Base-by-base conservation (phyloP, 2,113 vertebrate genomes). In the Dromiciops gliroides region DNA sequence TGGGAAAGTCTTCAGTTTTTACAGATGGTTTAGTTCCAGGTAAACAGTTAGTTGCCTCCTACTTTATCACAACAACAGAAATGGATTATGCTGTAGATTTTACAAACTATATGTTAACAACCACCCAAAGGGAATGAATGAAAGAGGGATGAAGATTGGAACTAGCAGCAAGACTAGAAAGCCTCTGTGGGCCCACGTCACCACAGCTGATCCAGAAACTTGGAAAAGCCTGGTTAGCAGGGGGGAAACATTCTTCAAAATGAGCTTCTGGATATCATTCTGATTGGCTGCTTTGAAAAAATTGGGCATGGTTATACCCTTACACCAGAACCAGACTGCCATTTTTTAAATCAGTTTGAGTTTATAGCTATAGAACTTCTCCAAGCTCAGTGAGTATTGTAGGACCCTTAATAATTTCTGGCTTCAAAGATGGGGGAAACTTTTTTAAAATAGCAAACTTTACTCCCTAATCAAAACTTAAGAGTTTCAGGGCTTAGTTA, bases 161-260 rank as follows among this genome's bases (percentile, higher is more conserved):
- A 48, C 44, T 92, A 93, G 83, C 92, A 52, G 94, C 11, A 92
- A 89, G 96, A 93, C 83, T 83, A 93, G 91, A 93, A 93, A 96
- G 90, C 89, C n/a, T 48, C 9, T 94, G 31, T 22, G 26, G 24
- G 90, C 94, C 95, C 95, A 14, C 90, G 94, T 89, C 26, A 90
- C 16, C 90, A 88, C 92, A 75, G 25, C 52, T 31, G 49, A 91
- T 52, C 90, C n/a, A 92, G 89, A 95, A 91, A 95, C 88, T 83
- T 92, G 50, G 88, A 50, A 75, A 94, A 91, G 26, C 49, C 31
- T 67, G 60, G 31, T 37, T 67, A 67, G 60, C 31, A 67, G 60
- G 60, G 53, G 53, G 28, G 0, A 26, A 91, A 52, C n/a, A 48
- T 50, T 24, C 88, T 93, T 92, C 83, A 48, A 92, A 67, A 75